Conservation (phyloP, 2,888 invertebrate genomes). For the Sarcophaga variegata region DNA sequence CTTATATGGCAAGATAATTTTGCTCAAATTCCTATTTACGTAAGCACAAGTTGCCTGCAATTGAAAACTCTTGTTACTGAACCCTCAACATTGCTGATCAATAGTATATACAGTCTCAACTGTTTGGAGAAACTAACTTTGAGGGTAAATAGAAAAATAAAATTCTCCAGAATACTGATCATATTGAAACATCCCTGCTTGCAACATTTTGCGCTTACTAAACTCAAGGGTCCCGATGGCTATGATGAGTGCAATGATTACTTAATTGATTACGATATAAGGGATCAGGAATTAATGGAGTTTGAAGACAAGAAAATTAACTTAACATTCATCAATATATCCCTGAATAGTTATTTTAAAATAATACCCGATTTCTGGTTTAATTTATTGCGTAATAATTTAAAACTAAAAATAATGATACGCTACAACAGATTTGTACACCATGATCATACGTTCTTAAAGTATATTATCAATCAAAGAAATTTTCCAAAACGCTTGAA, state of each 20-base stretch:
- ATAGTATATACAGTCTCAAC: constrained; percentile 26
- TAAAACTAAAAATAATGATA: constrained; percentile 52
- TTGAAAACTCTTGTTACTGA: constrained; percentile 33
- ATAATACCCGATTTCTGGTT: constrained; percentile 60
- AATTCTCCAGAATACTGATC: constrained; percentile 49
- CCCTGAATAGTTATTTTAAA: constrained; percentile 55
- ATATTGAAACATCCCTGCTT: constrained; percentile 46
- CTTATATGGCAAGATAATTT: constrained; percentile 54
- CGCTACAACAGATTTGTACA: constrained; percentile 52
- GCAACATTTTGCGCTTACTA: constrained; percentile 43
- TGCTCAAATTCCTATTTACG: constrained; percentile 54
- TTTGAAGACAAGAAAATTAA: constrained; percentile 45
- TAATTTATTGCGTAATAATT: constrained; percentile 44
- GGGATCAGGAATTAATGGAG: constrained; percentile 38
- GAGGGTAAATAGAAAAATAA: constrained; percentile 51
- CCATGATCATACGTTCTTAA: constrained; percentile 46
- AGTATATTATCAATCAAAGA: constrained; percentile 47
- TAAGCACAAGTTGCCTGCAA: constrained; percentile 30
- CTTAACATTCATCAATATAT: constrained; percentile 46
- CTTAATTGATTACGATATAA: constrained; percentile 55
- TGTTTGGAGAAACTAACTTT: constrained; percentile 50
- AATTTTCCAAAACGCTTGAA: constrained; percentile 51
- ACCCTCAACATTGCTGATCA: constrained; percentile 44
- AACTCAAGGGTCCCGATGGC: constrained; percentile 36
- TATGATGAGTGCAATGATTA: constrained; percentile 57